Evolutionary conservation across 2,797 vertebrate species (phyloP).

Genomic region (Myotis myotis): DNA sequence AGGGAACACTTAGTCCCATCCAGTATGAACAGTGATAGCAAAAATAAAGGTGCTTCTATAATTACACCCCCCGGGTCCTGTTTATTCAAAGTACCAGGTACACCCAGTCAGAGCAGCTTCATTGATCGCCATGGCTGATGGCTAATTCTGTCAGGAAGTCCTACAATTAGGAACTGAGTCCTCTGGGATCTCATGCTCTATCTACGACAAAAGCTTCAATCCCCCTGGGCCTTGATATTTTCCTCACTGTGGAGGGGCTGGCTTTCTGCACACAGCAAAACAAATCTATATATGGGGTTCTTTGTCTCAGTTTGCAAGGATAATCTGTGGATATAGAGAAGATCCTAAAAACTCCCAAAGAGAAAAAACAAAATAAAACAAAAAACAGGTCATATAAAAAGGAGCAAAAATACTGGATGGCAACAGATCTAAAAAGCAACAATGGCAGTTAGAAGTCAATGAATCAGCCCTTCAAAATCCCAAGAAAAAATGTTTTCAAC

Average conservation of each 20-base stretch:
- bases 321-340: constrained; percentile 33
- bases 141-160: constrained; percentile 42
- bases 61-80: not conserved
- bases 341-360: constrained; percentile 10
- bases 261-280: constrained; percentile 24
- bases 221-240: not conserved
- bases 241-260: not conserved
- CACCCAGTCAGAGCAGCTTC: not conserved
- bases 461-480: constrained; percentile 22
- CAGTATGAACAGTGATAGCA: not conserved
- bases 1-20: not conserved
- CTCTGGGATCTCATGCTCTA: not conserved
- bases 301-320: constrained; percentile 56
- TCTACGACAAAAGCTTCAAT: constrained; percentile 42
- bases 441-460: not conserved
- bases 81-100: not conserved
- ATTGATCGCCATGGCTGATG: not conserved
- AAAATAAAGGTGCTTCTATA: not conserved
- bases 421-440: constrained; percentile 21
- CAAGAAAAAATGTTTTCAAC: constrained; percentile 38
- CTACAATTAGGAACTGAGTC: constrained; percentile 3
- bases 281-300: constrained; percentile 40
- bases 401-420: not conserved
- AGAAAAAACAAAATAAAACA: not conserved
- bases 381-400: constrained; percentile 15